Evolutionary conservation across 2,797 vertebrate genomes (phyloP).

Genomic region (Macropus fuliginosus): DNA sequence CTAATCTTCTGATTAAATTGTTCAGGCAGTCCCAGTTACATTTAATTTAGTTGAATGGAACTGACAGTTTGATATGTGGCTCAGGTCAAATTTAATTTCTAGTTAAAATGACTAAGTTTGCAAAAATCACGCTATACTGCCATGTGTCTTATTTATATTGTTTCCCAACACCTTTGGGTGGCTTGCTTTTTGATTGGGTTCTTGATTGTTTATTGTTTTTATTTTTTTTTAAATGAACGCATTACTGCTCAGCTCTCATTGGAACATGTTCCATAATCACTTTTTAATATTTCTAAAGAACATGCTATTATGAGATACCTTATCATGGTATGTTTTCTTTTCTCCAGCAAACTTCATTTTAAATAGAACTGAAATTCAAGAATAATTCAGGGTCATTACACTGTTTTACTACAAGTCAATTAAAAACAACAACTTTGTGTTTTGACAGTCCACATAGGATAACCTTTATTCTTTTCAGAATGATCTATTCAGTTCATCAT

Average conservation of each 20-base stretch:
- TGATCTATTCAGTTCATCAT: neutral
- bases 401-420: neutral
- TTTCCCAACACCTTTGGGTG: slow-evolving; percentile 52
- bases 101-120: slow-evolving; percentile 73
- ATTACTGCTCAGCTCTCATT: slow-evolving; percentile 37
- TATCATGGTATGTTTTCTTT: neutral
- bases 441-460: neutral
- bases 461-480: neutral
- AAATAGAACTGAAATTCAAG: neutral
- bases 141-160: slow-evolving; percentile 46
- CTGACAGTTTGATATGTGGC: slow-evolving; percentile 73
- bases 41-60: slow-evolving; percentile 78
- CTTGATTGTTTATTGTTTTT: neutral
- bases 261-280: neutral
- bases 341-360: neutral
- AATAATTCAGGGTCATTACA: neutral
- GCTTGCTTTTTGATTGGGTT: slow-evolving; percentile 9
- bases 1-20: slow-evolving; percentile 76
- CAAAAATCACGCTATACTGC: slow-evolving; percentile 60
- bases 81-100: slow-evolving; percentile 82
- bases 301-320: neutral
- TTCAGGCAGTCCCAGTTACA: slow-evolving; percentile 71
- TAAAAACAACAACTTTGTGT: neutral
- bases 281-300: neutral
- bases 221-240: slow-evolving; percentile 1